phyloP scores from a whole-genome alignment of 2,797 vertebrate genomes.

The Pangasius macronema region DNA sequence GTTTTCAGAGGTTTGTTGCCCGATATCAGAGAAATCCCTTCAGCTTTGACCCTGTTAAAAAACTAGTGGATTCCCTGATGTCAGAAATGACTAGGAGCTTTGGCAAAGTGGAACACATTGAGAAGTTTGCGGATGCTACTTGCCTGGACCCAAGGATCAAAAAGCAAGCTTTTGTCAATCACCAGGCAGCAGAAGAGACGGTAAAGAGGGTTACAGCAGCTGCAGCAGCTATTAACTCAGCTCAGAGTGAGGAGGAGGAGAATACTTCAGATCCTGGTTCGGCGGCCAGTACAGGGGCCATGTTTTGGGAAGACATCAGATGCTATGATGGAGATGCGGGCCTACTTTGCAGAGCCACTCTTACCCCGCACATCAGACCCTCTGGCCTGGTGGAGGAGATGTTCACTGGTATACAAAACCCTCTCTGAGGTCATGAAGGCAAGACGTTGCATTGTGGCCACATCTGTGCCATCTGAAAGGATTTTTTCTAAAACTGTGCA shows the following conservation, averaged over 20 bases:
- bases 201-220: slow-evolving; percentile 14
- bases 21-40: slow-evolving; percentile 8
- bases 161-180: neutral
- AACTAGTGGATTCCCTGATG: slow-evolving; percentile 13
- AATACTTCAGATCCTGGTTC: neutral
- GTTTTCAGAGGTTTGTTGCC: slow-evolving; percentile 17
- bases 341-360: slow-evolving; percentile 11
- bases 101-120: slow-evolving; percentile 19
- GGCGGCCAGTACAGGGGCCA: neutral
- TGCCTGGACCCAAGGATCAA: slow-evolving; percentile 25
- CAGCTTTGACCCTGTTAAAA: neutral
- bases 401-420: slow-evolving; percentile 24
- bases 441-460: slow-evolving; percentile 28
- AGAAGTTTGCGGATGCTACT: slow-evolving; percentile 35
- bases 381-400: slow-evolving; percentile 21
- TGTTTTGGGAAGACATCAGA: slow-evolving; percentile 1
- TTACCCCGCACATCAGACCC: slow-evolving; percentile 16
- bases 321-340: slow-evolving; percentile 21
- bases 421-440: slow-evolving; percentile 28
- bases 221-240: slow-evolving; percentile 24
- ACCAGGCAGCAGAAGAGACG: slow-evolving; percentile 18
- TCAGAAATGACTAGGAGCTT: slow-evolving; percentile 25
- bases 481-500: slow-evolving; percentile 33
- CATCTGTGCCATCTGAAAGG: slow-evolving; percentile 17
- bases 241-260: neutral